Evolutionary conservation across 2,888 invertebrate genomes (phyloP), one percentile per base, ranked within the genome.

Genomic region (Habroteleia sp.): DNA sequence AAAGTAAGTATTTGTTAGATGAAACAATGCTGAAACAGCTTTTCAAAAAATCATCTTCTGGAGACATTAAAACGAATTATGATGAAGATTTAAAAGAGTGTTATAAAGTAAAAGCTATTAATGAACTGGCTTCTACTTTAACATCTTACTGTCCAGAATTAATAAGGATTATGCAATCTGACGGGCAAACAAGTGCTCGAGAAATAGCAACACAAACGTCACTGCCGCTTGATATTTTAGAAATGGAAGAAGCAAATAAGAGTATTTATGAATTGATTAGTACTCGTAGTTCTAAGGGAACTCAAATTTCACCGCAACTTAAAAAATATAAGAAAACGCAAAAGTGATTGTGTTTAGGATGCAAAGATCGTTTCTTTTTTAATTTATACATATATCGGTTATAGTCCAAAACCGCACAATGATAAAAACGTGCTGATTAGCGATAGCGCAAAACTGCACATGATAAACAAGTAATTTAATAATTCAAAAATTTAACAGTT

Each of bases 191-290:
- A 0, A 83, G 79, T 20, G 85, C 84, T 0, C 79, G 87, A 8
- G 88, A 88, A 82, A 88, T 88, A 62, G 85, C 88, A 0, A 88
- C 88, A 6, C 88, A 88, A 74, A 88, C 88, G 0, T 86, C 86
- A 0, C 63, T 88, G 5, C 87, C 88, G 0, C 79, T 88, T 16
- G 87, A 88, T 58, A 84, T 88, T 58, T 72, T 88, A 11, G 88
- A 88, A 71, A 87, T 88, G 87, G 88, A 88, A 39, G 88, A 85
- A 54, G 77, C 88, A n/a, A 87, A 87, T 58, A 84, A 87, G 54
- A 88, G 85, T 62, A 88, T 87, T 69, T 86, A 87, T 37, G 87
- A 88, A 46, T 84, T 88, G 41, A 87, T 88, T 14, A 88, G 85
- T 54, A 88, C 82, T 62, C 80, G 87, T 8, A 86, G 84, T 42